phyloP scores from a whole-genome alignment of 1,140 invertebrate genomes.

The Drosophila sechellia region DNA sequence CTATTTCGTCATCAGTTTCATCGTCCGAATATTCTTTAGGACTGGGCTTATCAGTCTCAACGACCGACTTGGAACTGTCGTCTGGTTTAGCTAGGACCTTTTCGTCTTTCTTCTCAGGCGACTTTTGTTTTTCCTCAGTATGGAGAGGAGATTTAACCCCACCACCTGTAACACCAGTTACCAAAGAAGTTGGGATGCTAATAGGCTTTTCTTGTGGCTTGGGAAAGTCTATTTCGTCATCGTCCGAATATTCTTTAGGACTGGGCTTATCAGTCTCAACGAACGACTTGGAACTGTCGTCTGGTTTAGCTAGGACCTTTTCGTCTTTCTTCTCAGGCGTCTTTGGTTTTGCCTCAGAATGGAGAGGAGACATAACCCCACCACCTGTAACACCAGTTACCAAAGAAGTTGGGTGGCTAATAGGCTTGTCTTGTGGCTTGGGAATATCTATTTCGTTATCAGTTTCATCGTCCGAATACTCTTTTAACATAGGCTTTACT shows the following conservation, averaged over 20 bases:
- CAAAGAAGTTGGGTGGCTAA: neutral
- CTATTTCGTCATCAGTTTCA: too few species aligned
- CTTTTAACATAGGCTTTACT: neutral
- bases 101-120: too few species aligned
- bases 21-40: too few species aligned
- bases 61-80: too few species aligned
- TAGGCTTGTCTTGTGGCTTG: neutral
- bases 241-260: neutral
- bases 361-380: neutral
- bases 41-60: too few species aligned
- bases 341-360: too few species aligned
- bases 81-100: too few species aligned
- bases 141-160: conserved; percentile 9
- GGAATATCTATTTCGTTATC: neutral
- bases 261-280: neutral
- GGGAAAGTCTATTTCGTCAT: neutral
- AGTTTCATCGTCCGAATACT: neutral
- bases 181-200: neutral
- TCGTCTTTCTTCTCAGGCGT: neutral
- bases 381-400: neutral
- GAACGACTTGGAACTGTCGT: neutral
- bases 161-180: neutral
- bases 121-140: neutral
- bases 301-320: neutral
- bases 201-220: neutral